Base-by-base conservation (phyloP, 1,140 invertebrate species). In the Hylyphantes graminicola region DNA sequence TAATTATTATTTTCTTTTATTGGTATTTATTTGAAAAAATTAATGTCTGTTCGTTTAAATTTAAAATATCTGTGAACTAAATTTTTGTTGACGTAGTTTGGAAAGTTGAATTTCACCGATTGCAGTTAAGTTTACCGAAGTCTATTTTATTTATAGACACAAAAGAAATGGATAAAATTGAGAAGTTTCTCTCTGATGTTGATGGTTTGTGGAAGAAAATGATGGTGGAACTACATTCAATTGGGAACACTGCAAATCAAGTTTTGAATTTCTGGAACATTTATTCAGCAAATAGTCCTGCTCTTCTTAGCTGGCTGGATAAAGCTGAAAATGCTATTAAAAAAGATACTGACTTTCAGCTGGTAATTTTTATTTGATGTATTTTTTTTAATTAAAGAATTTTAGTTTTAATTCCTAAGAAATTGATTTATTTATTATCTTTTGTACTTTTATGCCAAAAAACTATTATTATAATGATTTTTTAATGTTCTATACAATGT, bases 181-280 rank as follows among this genome's bases (percentile, higher is more conserved):
- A 96, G 88, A 92, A 93, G 78, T 97, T 97, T 88, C 93, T 98
- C 90, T 92, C 93, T 85, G 95, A 98, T 63, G 94, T 94, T 17
- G 93, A 93, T 48, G 95, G 96, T 76, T 93, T 94, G 72, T 98
- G 97, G 96, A 95, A 95, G 88, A 93, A 93, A 87, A 93, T 97
- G 2, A 95, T 96, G 4, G 95, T 95, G 90, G 96, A 97, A 88
- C 91, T 99, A 4, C 93, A 95, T 85, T 97, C 95, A 88, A 94
- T 96, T 7, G 94, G 96, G 88, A 96, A 94, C 86, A 96, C 96
- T 88, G 89, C 97, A 0, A 95, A 97, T 89, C 95, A 97, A 90
- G 94, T 96, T 0, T 92, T 96, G 7, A 92, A 93, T 4, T 94
- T 96, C 88, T 98, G 97, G 97, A 92, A 94, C 87, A 92, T 93